Percentiles rank a stretch among this genome's conserved stretches.
These are phyloP conservation scores for Dryoscopus gambensis DNA, from an alignment of 2,113 vertebrate genomes.

Conservation along the genomic window DNA sequence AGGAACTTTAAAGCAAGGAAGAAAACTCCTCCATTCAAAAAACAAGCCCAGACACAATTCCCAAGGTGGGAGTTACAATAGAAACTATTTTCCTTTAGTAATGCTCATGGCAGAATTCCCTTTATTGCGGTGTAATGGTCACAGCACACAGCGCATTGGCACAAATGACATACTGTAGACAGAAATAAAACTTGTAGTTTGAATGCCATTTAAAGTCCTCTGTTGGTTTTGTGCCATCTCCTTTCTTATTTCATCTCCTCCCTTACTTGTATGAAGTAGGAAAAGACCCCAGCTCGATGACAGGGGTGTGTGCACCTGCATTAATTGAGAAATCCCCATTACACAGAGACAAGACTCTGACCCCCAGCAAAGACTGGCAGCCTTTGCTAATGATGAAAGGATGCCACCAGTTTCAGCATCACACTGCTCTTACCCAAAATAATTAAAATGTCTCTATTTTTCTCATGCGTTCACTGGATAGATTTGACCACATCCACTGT, in stretches of 20 bases:
- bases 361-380: not conserved
- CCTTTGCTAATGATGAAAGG: not conserved
- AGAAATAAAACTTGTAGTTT: not conserved
- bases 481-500: not conserved
- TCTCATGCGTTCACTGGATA: not conserved
- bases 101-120: not conserved
- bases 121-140: not conserved
- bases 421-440: not conserved
- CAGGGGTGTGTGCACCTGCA: not conserved
- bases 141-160: not conserved
- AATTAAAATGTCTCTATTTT: not conserved
- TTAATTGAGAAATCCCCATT: not conserved
- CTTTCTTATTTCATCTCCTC: not conserved
- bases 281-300: not conserved
- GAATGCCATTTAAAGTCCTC: not conserved
- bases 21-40: not conserved
- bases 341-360: accelerated
- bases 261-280: not conserved
- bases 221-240: not conserved
- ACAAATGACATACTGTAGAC: not conserved
- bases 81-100: not conserved
- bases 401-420: not conserved
- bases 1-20: not conserved
- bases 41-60: not conserved
- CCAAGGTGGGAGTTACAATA: not conserved